phyloP scores from a whole-genome alignment of 37 sponge, comb jelly and placozoan species.

The Geodia barretti region DNA sequence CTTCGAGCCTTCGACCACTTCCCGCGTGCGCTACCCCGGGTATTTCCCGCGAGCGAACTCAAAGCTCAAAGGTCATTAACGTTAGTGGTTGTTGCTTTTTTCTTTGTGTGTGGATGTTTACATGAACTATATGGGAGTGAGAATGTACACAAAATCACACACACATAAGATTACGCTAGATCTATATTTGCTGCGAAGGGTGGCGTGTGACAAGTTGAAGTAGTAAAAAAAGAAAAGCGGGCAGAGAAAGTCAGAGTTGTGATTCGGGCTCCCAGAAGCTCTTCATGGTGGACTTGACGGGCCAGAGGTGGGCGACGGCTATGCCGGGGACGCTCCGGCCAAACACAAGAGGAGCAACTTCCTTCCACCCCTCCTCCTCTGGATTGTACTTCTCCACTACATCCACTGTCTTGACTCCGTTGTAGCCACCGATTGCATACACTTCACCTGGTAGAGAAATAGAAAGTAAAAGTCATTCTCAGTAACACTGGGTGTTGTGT shows the following conservation, averaged over 20 bases:
- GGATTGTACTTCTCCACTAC: slow-evolving; percentile 88
- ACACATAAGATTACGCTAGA: too few species aligned
- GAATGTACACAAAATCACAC: too few species aligned
- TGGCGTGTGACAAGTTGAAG: too few species aligned
- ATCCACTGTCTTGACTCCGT: slow-evolving; percentile 90
- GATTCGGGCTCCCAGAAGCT: slow-evolving; percentile 77
- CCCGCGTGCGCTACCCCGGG: too few species aligned
- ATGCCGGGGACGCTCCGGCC: slow-evolving; percentile 90
- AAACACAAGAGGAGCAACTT: slow-evolving; percentile 73
- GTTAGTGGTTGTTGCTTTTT: too few species aligned
- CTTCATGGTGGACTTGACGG: slow-evolving; percentile 74
- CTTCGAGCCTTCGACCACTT: too few species aligned
- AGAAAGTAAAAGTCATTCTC: background rate
- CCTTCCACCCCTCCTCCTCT: slow-evolving; percentile 77
- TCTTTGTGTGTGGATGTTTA: too few species aligned
- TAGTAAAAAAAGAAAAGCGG: too few species aligned
- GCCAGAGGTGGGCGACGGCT: slow-evolving; percentile 88
- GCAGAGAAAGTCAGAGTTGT: slow-evolving; percentile 40
- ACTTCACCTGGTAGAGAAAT: slow-evolving; percentile 63
- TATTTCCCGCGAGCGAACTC: too few species aligned
- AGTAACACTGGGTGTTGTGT: background rate
- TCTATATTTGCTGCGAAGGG: too few species aligned
- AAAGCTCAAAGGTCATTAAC: too few species aligned
- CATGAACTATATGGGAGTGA: too few species aligned
- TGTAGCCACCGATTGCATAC: slow-evolving; percentile 91